Evolutionary conservation across 35 echinoderm and acorn worm species (phyloP), one percentile per base, ranked within the genome.

Genomic region (Nesometra sesokonis): DNA sequence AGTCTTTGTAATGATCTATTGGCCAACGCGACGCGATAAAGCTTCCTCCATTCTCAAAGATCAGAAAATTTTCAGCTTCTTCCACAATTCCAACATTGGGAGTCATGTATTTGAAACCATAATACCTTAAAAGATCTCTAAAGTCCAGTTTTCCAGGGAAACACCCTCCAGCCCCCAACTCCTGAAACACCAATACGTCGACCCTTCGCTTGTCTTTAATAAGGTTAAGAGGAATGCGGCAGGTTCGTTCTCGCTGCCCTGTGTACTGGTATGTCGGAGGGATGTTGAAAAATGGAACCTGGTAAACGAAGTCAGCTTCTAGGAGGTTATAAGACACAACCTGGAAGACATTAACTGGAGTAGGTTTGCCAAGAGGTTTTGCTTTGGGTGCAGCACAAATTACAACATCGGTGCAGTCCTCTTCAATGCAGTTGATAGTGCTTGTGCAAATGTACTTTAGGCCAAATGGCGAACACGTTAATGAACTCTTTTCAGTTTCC

Each of bases 141-240:
- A 93, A 80, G 7, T 82, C 33, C 32, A 35, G 39, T 43, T 81
- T 87, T 17, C 35, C 87, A 76, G 82, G 37, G 36, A 93, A 93
- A 46, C 91, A 93, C 8, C 91, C 91, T 32, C 82, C 91, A 77
- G 86, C 80, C 43, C 85, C 83, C 11, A 89, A 40, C 35, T 93
- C 91, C 30, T 93, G 89, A 47, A 93, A 93, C n/a, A 93, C 91
- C 35, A 93, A 89, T 17, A 89, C 91, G 77, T 93, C 91, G 1
- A 93, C 8, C 23, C 87, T 85, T 17, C 80, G 86, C 17, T 89
- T 79, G 57, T 82, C 46, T 36, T 86, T 30, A 0, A 89, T 33
- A 29, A 93, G 38, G n/a, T 85, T 57, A 29, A 76, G 87, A 11
- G 86, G 30, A 29, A 89, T 82, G 0, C 91, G 82, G 82, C 91